These are phyloP conservation scores for Machaerirhynchus nigripectus DNA, from an alignment of 2,113 vertebrate genomes.

Conservation along the genomic window DNA sequence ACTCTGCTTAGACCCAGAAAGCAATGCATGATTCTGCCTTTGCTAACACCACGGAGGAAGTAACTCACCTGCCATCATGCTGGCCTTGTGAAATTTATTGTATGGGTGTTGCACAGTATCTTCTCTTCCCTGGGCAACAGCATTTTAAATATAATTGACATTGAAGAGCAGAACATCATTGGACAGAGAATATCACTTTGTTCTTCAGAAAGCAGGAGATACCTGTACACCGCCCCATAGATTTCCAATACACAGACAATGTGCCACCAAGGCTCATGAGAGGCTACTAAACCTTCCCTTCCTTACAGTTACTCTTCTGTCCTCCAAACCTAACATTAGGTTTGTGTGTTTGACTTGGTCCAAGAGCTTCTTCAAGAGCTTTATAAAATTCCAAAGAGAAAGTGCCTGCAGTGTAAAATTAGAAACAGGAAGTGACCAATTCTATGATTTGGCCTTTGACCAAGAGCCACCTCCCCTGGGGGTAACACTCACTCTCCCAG, in stretches of 20 bases:
- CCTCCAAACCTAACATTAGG: not conserved
- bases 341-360: not conserved
- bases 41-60: not conserved
- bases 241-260: not conserved
- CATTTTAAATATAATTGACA: not conserved
- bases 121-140: not conserved
- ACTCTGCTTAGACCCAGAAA: not conserved
- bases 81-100: not conserved
- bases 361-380: not conserved
- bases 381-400: not conserved
- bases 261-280: not conserved
- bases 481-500: not conserved
- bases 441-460: constrained; percentile 38
- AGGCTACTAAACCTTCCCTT: not conserved
- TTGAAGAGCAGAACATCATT: not conserved
- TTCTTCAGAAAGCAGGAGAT: not conserved
- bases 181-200: not conserved
- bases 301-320: not conserved
- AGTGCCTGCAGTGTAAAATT: not conserved
- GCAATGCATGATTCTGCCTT: not conserved
- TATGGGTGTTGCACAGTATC: not conserved
- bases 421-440: constrained; percentile 48
- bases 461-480: not conserved
- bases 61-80: not conserved
- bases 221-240: not conserved